These are phyloP conservation scores for Megalops atlanticus DNA, from an alignment of 2,113 vertebrate species.

Conservation along the genomic window DNA sequence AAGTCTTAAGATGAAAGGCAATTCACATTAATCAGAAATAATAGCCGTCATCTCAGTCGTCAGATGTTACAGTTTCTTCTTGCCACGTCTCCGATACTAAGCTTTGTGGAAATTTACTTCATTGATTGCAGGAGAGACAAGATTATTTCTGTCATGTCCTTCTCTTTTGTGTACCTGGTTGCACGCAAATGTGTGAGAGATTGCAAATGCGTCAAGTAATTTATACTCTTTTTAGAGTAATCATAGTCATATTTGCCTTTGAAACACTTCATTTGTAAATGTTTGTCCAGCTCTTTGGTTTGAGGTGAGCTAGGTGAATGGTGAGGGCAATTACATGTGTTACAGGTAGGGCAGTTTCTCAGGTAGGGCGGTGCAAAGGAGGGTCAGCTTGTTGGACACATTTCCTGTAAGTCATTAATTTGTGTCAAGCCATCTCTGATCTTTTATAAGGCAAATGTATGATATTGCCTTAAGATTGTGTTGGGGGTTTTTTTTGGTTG, in stretches of 20 bases:
- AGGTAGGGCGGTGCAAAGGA: neutral
- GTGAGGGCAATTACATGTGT: neutral
- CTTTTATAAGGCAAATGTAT: constrained; percentile 3
- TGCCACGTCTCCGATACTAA: no score
- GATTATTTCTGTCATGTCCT: neutral
- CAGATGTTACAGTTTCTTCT: neutral
- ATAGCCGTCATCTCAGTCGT: neutral
- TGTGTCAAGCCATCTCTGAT: no score
- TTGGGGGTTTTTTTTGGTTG: no score
- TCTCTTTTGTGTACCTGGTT: neutral
- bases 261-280: neutral
- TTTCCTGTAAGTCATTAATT: neutral
- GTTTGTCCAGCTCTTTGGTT: neutral
- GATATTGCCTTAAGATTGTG: neutral
- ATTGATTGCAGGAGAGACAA: neutral
- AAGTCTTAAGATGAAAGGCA: neutral
- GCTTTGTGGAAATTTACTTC: no score
- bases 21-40: neutral
- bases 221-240: neutral
- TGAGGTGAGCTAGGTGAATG: neutral
- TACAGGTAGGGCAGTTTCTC: neutral
- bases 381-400: neutral
- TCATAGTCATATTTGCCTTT: neutral
- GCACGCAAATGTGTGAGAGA: neutral
- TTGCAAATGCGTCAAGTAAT: neutral